Conservation (phyloP, 2,797 vertebrate species). For the Chrysocyon brachyurus region DNA sequence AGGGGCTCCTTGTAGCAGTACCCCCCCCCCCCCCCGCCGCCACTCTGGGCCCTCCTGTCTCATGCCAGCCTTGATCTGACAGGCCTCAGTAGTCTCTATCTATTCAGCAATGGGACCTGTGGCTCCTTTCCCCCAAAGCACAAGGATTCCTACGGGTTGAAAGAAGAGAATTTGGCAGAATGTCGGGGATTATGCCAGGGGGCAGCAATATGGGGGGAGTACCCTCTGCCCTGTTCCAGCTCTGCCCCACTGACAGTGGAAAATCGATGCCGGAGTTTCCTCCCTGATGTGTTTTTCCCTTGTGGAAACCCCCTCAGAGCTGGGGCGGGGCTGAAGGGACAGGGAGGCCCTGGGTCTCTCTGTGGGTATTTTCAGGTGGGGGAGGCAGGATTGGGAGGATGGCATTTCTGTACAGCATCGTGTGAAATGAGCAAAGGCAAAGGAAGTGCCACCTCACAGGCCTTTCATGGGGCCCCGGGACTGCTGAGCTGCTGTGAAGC, state of each 20-base stretch:
- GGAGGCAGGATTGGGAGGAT: conserved; percentile 54
- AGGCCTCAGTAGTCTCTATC: neutral
- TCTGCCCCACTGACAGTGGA: conserved; percentile 64
- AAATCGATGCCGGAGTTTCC: conserved; percentile 79
- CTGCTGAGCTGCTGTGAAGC: conserved; percentile 62
- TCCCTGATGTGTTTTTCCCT: conserved; percentile 77
- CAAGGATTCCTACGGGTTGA: conserved; percentile 28
- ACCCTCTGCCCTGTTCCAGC: conserved; percentile 21
- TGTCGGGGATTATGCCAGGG: conserved; percentile 35
- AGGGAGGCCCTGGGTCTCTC: conserved; percentile 57
- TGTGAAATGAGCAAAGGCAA: conserved; percentile 75
- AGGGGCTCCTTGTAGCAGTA: neutral
- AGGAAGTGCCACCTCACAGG: conserved; percentile 79
- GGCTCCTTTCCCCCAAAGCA: neutral
- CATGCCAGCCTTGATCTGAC: neutral
- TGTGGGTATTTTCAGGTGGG: conserved; percentile 73
- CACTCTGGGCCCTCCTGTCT: neutral
- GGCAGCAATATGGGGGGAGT: neutral
- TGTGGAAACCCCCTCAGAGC: conserved; percentile 81
- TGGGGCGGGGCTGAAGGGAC: conserved; percentile 43
- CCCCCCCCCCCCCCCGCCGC: neutral
- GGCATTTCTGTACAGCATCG: conserved; percentile 9
- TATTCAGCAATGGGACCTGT: neutral
- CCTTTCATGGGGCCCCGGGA: conserved; percentile 70
- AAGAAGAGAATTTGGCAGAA: conserved; percentile 7